phyloP scores from a whole-genome alignment of 2,888 invertebrate species.

The Elysia crispata region DNA sequence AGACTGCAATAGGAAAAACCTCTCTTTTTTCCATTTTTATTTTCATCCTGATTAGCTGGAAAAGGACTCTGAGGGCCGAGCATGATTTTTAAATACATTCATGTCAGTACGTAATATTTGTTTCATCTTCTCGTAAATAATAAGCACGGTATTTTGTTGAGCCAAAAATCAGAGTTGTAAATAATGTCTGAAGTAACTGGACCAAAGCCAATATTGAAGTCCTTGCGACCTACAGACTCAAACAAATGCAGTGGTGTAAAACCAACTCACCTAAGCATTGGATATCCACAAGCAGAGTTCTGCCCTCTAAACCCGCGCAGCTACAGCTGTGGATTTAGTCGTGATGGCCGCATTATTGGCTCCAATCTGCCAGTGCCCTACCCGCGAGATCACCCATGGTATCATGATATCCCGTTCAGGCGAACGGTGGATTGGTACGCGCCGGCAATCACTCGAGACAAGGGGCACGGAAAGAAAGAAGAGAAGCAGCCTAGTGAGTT shows the following conservation, averaged over 20 bases:
- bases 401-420: slow-evolving; percentile 27
- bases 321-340: slow-evolving; percentile 18
- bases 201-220: background rate
- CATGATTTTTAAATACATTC: too few relatives aligned
- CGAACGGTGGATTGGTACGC: slow-evolving; percentile 30
- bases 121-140: too few relatives aligned
- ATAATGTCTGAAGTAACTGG: too few relatives aligned
- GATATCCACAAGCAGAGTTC: background rate
- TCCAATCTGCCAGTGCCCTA: slow-evolving; percentile 32
- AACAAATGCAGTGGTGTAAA: background rate
- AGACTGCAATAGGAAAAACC: too few relatives aligned
- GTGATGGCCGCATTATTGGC: slow-evolving; percentile 25
- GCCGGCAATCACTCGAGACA: too few relatives aligned
- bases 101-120: too few relatives aligned
- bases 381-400: background rate
- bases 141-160: too few relatives aligned
- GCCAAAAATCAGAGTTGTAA: too few relatives aligned
- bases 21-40: too few relatives aligned
- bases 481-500: background rate
- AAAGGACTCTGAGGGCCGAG: too few relatives aligned
- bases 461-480: background rate
- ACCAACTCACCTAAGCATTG: background rate
- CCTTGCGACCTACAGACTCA: background rate
- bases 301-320: slow-evolving; percentile 18
- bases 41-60: too few relatives aligned